Percentiles rank a stretch among this genome's conserved stretches.
Conservation (phyloP, 2,888 invertebrate genomes). For the Spodoptera littoralis region DNA sequence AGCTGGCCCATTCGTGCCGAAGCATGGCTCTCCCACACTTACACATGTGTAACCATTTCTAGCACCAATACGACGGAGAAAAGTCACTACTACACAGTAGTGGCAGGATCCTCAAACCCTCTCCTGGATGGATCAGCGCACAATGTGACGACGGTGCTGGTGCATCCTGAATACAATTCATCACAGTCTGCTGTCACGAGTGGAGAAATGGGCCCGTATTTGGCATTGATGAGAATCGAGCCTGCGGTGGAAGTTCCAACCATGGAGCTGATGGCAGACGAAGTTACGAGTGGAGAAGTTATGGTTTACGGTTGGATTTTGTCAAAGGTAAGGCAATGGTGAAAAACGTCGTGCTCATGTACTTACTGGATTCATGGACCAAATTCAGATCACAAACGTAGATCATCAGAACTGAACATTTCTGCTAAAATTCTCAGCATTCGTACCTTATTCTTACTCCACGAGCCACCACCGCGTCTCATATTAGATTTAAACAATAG, state of each 20-base stretch:
- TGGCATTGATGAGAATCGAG: constrained; percentile 53
- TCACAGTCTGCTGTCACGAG: not conserved
- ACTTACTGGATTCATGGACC: too few species aligned
- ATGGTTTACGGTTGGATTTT: constrained; percentile 66
- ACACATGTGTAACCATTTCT: constrained; percentile 18
- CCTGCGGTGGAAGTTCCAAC: constrained; percentile 29
- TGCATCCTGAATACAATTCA: constrained; percentile 17
- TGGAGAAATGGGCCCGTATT: constrained; percentile 21
- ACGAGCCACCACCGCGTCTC: too few species aligned
- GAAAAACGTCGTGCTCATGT: too few species aligned
- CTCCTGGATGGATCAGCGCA: constrained; percentile 66
- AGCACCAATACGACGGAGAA: constrained; percentile 38
- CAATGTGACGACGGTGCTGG: constrained; percentile 47
- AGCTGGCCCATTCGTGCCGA: too few species aligned
- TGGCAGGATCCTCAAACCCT: constrained; percentile 65
- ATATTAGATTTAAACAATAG: too few species aligned
- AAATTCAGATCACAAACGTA: too few species aligned
- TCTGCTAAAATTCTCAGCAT: too few species aligned
- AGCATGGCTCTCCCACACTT: too few species aligned
- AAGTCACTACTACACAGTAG: constrained; percentile 66
- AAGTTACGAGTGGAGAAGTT: constrained; percentile 42
- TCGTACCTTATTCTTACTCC: too few species aligned
- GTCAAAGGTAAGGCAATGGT: constrained; percentile 54
- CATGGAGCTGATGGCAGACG: constrained; percentile 29
- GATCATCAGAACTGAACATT: too few species aligned